Conservation (phyloP, 2,797 vertebrate species). For the Buceros bicornis region DNA sequence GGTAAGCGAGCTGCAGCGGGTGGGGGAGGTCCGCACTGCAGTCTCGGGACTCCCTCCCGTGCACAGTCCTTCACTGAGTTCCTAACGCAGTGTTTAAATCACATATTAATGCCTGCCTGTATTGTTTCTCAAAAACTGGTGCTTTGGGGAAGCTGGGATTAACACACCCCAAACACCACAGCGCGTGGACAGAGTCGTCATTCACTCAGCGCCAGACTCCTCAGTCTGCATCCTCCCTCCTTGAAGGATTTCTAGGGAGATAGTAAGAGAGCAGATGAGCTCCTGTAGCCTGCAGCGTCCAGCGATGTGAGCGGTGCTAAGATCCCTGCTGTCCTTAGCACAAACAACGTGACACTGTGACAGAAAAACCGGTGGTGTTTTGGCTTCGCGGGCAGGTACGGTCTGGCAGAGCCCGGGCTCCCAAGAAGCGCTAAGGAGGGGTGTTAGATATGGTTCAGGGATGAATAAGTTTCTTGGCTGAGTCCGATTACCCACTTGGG, state of each 20-base stretch:
- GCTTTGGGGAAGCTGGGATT: background rate
- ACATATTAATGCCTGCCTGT: background rate
- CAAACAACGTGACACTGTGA: background rate
- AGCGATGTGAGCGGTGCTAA: background rate
- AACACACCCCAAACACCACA: background rate
- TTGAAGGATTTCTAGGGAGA: background rate
- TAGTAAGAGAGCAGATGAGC: background rate
- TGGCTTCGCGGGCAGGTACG: background rate
- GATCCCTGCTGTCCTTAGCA: background rate
- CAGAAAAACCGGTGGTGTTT: background rate
- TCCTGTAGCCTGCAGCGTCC: background rate
- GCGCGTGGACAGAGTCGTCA: background rate
- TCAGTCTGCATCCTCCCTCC: background rate
- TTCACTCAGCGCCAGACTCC: background rate
- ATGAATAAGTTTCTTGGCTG: background rate
- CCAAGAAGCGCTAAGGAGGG: background rate
- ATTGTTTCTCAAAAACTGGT: background rate
- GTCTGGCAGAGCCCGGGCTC: background rate
- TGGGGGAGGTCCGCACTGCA: accelerated
- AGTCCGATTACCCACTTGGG: slow-evolving; percentile 11
- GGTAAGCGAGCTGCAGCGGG: background rate
- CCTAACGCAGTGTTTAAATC: background rate
- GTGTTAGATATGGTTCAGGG: background rate
- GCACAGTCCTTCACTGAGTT: accelerated
- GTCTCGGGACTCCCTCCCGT: background rate